Evolutionary conservation across 2,888 invertebrate genomes (phyloP).

Genomic region (Rotaria sp.): DNA sequence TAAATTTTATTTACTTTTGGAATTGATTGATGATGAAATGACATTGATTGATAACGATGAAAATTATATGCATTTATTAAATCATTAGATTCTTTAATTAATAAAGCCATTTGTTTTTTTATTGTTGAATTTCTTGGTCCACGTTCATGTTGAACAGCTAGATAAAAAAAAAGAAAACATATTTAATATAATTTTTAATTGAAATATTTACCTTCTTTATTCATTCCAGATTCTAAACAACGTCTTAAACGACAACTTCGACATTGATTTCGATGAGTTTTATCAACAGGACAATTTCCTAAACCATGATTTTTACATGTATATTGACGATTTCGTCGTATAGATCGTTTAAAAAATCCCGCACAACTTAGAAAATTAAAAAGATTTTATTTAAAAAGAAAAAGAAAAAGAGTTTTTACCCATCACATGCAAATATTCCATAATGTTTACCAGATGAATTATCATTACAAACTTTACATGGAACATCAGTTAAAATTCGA

Average conservation of each 20-base stretch:
- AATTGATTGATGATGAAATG: background rate
- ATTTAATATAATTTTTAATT: background rate
- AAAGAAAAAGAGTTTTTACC: background rate
- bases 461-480: conserved; percentile 40
- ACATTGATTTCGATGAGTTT: conserved; percentile 91
- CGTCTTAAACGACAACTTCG: conserved; percentile 82
- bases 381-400: background rate
- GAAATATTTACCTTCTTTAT: conserved; percentile 71
- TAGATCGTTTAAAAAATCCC: conserved; percentile 71
- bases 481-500: conserved; percentile 39
- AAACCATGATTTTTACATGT: conserved; percentile 83
- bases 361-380: conserved; percentile 57
- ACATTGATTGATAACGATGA: conserved; percentile 1
- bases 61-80: conserved; percentile 31
- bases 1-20: background rate
- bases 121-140: conserved; percentile 84
- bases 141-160: conserved; percentile 94
- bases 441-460: conserved; percentile 41
- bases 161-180: conserved; percentile 43
- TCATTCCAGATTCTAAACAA: conserved; percentile 89
- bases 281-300: conserved; percentile 81
- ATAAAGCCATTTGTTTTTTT: conserved; percentile 79
- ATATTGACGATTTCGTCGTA: conserved; percentile 83
- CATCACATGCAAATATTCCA: conserved; percentile 41
- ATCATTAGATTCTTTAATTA: conserved; percentile 62